Evolutionary conservation across 2,113 vertebrate species (phyloP), one percentile per base, ranked within the genome.

Genomic region (Melanocharis versteri): DNA sequence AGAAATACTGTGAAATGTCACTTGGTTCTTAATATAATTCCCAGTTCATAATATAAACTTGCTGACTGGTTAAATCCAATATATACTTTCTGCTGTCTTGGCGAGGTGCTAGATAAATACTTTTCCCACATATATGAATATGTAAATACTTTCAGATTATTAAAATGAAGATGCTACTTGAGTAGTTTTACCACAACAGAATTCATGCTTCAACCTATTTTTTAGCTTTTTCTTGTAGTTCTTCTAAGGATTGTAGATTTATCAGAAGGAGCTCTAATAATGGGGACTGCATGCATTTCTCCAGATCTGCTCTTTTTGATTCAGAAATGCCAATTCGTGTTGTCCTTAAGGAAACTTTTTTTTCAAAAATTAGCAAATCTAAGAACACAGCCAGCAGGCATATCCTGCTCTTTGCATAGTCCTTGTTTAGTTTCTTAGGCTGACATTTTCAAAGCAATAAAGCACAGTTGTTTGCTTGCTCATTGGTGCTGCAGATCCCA

Each of bases 11-110:
- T 0, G 0, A 77, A 86, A 60, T 51, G 56, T 80, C 83, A 81
- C 33, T 83, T 2, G 3, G 16, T 53, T 93, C 70, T 94, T 75
- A 86, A 58, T 86, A 33, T 62, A 90, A 77, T 86, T 86, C 86
- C 3, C 0, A 2, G 51, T 90, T 89, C 75, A 47, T 78, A 62
- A 26, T 70, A 56, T 2, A 73, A 93, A 81, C 23, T 78, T 75
- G 64, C 80, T 92, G 86, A 93, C 83, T 87, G 56, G 19, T 78
- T 90, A 92, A 94, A 92, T 89, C 83, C 56, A 37, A 44, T 56
- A 80, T 78, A 24, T 3, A 7, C 66, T 80, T 93, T 83, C n/a
- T 0, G 6, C 58, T 87, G 44, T 72, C 77, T 91, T 80, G 66
- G 42, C 50, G 40, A 47, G 14, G 11, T 80, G 23, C 50, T 93